Percentiles rank a stretch among this genome's conserved stretches.
phyloP scores from a whole-genome alignment of 2,797 vertebrate genomes.

The Xiphophorus birchmanni region DNA sequence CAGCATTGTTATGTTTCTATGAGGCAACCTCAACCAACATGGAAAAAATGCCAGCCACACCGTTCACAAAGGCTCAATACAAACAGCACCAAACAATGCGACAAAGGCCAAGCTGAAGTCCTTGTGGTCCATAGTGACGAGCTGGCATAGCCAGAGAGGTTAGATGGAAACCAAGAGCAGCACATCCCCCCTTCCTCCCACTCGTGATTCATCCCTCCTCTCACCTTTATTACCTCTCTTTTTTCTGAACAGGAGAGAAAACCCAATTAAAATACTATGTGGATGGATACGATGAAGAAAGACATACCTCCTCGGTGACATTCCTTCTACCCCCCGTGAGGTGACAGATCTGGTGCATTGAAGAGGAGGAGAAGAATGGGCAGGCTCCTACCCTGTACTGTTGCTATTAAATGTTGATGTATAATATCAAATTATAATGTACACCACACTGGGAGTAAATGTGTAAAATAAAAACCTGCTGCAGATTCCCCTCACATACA shows the following conservation, averaged over 20 bases:
- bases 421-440: conserved; percentile 54
- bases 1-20: conserved; percentile 58
- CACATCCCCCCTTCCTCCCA: conserved; percentile 17
- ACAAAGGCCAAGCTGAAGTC: conserved; percentile 32
- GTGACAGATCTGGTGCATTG: conserved; percentile 78
- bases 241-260: conserved; percentile 49
- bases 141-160: conserved; percentile 65
- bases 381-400: conserved; percentile 46
- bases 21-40: conserved; percentile 38
- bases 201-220: conserved; percentile 69
- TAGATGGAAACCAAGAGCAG: conserved; percentile 71
- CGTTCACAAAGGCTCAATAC: conserved; percentile 52
- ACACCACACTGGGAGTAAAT: conserved; percentile 19
- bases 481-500: conserved; percentile 34
- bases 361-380: conserved; percentile 64
- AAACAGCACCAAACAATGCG: conserved; percentile 42
- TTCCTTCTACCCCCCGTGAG: conserved; percentile 67
- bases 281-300: conserved; percentile 81
- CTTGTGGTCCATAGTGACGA: conserved; percentile 51
- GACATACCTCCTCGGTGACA: conserved; percentile 78
- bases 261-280: conserved; percentile 84
- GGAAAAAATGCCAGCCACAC: conserved; percentile 57
- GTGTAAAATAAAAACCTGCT: conserved; percentile 10
- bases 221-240: conserved; percentile 64
- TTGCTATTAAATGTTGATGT: conserved; percentile 76